A percentile compares a stretch with the other conserved stretches of the same genome.
Evolutionary conservation across 2,113 vertebrate species (phyloP).

Genomic region (Otocyon megalotis): DNA sequence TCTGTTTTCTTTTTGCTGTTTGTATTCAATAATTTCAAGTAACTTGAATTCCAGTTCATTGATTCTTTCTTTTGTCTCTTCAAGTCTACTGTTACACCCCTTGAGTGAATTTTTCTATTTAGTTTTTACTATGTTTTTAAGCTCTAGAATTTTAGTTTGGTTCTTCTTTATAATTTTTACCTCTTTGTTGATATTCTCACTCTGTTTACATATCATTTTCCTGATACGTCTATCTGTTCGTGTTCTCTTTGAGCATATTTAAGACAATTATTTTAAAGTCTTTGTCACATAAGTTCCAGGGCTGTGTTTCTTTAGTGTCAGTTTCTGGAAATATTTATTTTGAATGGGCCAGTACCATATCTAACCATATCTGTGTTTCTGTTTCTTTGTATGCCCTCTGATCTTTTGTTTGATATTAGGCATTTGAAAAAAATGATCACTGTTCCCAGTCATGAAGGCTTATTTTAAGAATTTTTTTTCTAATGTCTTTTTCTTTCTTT

Average conservation of each 20-base stretch:
- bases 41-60: not conserved
- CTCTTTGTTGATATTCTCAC: not conserved
- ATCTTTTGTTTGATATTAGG: not conserved
- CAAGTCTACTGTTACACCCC: not conserved
- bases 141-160: not conserved
- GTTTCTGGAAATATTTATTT: not conserved
- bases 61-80: not conserved
- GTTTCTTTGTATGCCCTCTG: not conserved
- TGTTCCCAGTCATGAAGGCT: not conserved
- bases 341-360: not conserved
- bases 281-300: not conserved
- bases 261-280: not conserved
- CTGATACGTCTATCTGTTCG: not conserved
- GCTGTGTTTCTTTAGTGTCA: not conserved
- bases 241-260: constrained; percentile 12
- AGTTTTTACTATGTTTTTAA: not conserved
- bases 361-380: not conserved
- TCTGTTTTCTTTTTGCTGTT: not conserved
- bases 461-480: not conserved
- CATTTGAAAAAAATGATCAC: not conserved
- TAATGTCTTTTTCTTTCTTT: not conserved
- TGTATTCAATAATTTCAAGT: not conserved
- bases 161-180: not conserved
- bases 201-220: not conserved
- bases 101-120: not conserved